Evolutionary conservation across 1,140 invertebrate species (phyloP), one percentile per base, ranked within the genome.

Genomic region (Drosophila funebris): DNA sequence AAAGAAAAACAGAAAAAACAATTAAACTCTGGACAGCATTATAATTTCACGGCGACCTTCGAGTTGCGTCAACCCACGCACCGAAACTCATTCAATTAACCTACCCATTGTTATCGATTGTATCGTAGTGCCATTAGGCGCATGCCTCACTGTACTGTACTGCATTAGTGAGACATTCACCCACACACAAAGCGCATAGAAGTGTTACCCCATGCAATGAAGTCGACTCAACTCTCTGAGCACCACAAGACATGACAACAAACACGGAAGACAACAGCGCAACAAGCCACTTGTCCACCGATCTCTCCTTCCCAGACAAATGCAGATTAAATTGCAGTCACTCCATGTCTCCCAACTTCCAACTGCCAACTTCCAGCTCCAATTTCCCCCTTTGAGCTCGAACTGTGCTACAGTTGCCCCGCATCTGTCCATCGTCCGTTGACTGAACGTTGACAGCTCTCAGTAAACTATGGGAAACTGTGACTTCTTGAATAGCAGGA

Each of bases 11-110:
- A n/a, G n/a, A 11, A 36, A 46, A 68, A 54, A 78, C 75, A 78
- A 87, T 82, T 78, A 87, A 82, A 70, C 58, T 52, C 81, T 71
- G 66, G 66, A 76, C 68, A 67, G 56, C 67, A 74, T 71, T 74
- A 50, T 46, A 72, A 77, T 73, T 76, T 73, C 31, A 68, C 29
- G 52, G 36, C 48, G 56, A 72, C 82, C 82, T 85, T 87, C 73
- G 44, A 54, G 8, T 13, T 57, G 16, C 31, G 29, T 39, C 46
- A 58, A 52, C 78, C 82, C 78, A 87, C 82, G 78, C 78, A 81
- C 66, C 39, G 69, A 81, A 87, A 85, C 64, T 54, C 50, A 69
- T 82, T 82, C 78, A 87, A 87, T 87, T 82, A 87, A 82, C 78
- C 44, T 24, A 46, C 7, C 75, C 60, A 87, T 87, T 87, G 82